phyloP scores from a whole-genome alignment of 2,888 invertebrate species.

The Rhagonycha fulva region DNA sequence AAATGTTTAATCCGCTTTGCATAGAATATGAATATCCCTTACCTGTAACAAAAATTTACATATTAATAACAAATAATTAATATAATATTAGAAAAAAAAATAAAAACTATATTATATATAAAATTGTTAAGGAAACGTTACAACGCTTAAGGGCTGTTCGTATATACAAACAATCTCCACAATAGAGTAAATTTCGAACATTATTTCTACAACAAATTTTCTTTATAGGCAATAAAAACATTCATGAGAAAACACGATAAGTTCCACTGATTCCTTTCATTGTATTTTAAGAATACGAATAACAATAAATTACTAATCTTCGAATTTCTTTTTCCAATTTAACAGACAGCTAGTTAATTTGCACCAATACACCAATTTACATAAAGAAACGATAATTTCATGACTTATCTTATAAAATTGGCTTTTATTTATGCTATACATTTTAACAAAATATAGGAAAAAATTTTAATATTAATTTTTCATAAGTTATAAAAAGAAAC shows the following conservation, averaged over 20 bases:
- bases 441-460: neutral
- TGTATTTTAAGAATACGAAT: neutral
- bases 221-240: conserved; percentile 10
- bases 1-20: neutral
- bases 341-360: neutral
- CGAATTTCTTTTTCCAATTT: neutral
- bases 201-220: neutral
- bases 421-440: neutral
- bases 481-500: no score
- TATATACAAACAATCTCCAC: neutral
- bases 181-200: neutral
- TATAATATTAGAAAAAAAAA: neutral
- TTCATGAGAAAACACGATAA: conserved; percentile 12
- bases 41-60: neutral
- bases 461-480: no score
- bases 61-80: neutral
- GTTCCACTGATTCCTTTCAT: neutral
- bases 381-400: neutral
- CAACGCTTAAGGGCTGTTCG: neutral
- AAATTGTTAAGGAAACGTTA: neutral
- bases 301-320: conserved; percentile 2
- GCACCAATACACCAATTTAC: neutral
- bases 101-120: neutral
- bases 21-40: neutral
- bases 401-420: neutral